Base-by-base conservation (phyloP, 1,140 invertebrate species). In the Grapholita molesta region DNA sequence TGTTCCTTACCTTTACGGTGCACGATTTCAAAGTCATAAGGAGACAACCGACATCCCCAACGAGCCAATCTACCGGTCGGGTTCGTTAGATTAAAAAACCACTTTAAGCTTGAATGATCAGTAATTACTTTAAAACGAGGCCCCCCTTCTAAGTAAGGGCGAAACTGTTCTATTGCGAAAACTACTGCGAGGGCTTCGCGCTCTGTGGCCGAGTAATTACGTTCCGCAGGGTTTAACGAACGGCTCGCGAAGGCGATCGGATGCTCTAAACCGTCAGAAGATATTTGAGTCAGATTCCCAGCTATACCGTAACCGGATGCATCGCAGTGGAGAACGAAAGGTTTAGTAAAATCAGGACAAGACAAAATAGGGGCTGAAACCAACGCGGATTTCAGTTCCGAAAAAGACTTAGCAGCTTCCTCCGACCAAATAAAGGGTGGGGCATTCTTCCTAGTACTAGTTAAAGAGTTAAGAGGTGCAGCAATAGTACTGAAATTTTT, bases 121-220 rank as follows among this genome's bases (percentile, higher is more conserved):
- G 89, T 92, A 35, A 83, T 67, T 1, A 92, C 73, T 5, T 24
- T 80, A 53, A 92, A 90, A 11, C 80, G 70, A 7, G 18, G 78
- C 15, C 74, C 78, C 15, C 74, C 78, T 53, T 80, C 73, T 52
- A 90, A 11, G 71, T 85, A 93, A 3, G 70, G 57, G 28, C 71
- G 53, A 57, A 38, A 68, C 9, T 66, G 65, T 48, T 66, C 65
- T 24, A 66, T 23, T 6, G 65, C 67, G n/a, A 21, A 55, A 6
- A 57, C 28, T 0, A 57, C 66, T 9, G 28, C 53, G 11, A 68
- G 66, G 7, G 25, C 4, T 25, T 57, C 55, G 3, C 55, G 42
- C 30, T 64, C 52, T 12, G 55, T 30, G 2, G 52, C 18, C 11
- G 5, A 12, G 21, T 68, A 64, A 21, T 64, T 64, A 9, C 38